Percentiles rank a stretch among this genome's conserved stretches.
Conservation (phyloP, 1,140 invertebrate genomes). For the Caenorhabditis latens region DNA sequence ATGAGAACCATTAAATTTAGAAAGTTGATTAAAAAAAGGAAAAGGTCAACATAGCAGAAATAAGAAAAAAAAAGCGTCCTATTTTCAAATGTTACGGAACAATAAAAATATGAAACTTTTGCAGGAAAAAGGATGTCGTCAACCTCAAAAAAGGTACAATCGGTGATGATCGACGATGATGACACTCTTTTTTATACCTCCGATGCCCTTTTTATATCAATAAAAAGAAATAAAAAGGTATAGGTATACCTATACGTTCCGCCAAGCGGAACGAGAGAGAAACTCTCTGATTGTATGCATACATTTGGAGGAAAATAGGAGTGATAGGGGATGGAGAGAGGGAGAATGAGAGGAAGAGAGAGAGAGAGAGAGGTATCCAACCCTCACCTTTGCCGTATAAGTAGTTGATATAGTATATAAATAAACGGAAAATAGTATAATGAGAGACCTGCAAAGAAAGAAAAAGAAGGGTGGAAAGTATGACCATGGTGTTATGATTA, state of each 20-base stretch:
- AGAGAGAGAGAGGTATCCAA: constrained; percentile 11
- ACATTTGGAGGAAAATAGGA: constrained; percentile 35
- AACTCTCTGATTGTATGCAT: constrained; percentile 36
- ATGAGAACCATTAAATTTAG: too few relatives aligned
- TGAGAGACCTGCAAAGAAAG: neutral
- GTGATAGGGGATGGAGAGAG: neutral
- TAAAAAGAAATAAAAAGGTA: constrained; percentile 37
- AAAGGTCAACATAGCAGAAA: neutral
- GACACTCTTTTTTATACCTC: constrained; percentile 41
- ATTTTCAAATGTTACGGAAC: neutral
- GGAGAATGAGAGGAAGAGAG: neutral
- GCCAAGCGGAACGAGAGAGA: constrained; percentile 36
- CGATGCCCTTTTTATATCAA: constrained; percentile 39
- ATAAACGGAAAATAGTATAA: constrained; percentile 30
- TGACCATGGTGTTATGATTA: neutral
- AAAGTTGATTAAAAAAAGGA: neutral
- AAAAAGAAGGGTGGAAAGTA: constrained; percentile 24
- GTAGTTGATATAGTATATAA: constrained; percentile 54
- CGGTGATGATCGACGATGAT: constrained; percentile 27
- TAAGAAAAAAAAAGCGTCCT: neutral
- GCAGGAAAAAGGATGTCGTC: neutral
- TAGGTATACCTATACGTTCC: constrained; percentile 16
- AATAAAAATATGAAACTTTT: neutral
- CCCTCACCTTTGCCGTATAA: constrained; percentile 37
- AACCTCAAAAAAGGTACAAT: neutral